Base-by-base conservation (phyloP, 2,888 invertebrate species). In the Pachliopta kotzebuea region DNA sequence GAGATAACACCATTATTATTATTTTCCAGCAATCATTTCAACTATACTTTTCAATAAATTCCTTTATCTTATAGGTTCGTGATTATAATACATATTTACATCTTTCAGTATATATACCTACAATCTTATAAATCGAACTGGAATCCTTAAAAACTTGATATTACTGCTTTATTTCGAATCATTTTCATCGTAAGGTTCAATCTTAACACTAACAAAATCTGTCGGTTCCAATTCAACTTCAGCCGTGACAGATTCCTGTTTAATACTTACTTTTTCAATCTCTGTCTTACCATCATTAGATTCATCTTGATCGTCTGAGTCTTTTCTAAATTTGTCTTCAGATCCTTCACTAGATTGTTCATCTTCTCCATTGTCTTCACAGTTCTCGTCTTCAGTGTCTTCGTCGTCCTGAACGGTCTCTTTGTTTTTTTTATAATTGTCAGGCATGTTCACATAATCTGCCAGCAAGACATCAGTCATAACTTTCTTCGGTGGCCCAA, bases 191-290 rank as follows among this genome's bases (percentile, higher is more conserved):
- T 85, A 62, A 3, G 82, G 85, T 67, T 91, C 91, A 72, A 90
- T 88, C 70, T 91, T 91, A 23, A 91, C 84, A 62, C 85, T 86
- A 0, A 91, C 90, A 76, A 90, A 90, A 66, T 89, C 88, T 0
- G 90, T 88, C 0, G 90, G 89, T 67, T 89, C 88, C 65, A 88
- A 66, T 26, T 83, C 85, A 29, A 71, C 72, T 56, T 71, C 65
- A 14, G 67, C 42, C 20, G 58, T 60, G 9, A 67, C 58, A 8
- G 60, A 67, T n/a, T 67, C 69, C 29, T 70, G 67, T 24, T 71
- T 69, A 17, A 56, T 68, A 67, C 50, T 70, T 65, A 65, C 66
- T 65, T 24, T 70, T 64, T 52, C 66, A 56, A 56, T 69, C 56
- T 65, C 61, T 23, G 1, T 60, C 4, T 67, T 70, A 62, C 66